Evolutionary conservation across 2,797 vertebrate genomes (phyloP), one percentile per base, ranked within the genome.

Genomic region (Calcarius lapponicus): DNA sequence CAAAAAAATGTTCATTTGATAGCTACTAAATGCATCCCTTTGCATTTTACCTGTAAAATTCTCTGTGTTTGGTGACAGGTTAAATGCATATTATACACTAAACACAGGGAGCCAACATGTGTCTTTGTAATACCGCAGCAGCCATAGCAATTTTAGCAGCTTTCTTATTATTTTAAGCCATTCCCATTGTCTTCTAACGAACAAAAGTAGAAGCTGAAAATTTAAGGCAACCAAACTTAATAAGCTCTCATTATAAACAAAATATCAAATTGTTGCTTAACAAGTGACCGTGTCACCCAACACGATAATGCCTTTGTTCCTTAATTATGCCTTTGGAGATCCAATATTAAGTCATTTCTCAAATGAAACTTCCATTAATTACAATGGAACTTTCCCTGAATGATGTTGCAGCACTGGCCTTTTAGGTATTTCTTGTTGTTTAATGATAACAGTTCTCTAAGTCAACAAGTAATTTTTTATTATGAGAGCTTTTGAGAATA

Each of bases 161-260:
- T 79, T 97, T 97, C 96, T 97, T 91, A 95, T 97, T 97, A 97
- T 97, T 98, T 98, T 97, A 97, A 97, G 96, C 95, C 3, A 5
- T 96, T 93, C 82, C 90, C 73, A 96, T 98, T 98, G 94, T 98
- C 97, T 97, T 97, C 86, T 96, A 97, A 98, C 97, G 92, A 97
- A 96, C 87, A 62, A 95, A 97, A 97, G 97, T 97, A 97, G 95
- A 96, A 97, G 94, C 94, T 92, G 88, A 96, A 97, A 97, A 97
- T 95, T 94, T 96, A 92, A 87, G 51, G 87, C 87, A 97, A 97
- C 88, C 83, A 95, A 97, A 97, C 85, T 95, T 64, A 96, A 79
- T 86, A 95, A 97, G 72, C 45, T 93, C 60, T 94, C 64, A 82
- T 85, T 94, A 96, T 80, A 93, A 97, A 87, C 85, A 95, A 96